Percentiles rank a stretch among this genome's conserved stretches.
phyloP scores from a whole-genome alignment of 2,888 invertebrate species.

The Eristalinus aeneus region DNA sequence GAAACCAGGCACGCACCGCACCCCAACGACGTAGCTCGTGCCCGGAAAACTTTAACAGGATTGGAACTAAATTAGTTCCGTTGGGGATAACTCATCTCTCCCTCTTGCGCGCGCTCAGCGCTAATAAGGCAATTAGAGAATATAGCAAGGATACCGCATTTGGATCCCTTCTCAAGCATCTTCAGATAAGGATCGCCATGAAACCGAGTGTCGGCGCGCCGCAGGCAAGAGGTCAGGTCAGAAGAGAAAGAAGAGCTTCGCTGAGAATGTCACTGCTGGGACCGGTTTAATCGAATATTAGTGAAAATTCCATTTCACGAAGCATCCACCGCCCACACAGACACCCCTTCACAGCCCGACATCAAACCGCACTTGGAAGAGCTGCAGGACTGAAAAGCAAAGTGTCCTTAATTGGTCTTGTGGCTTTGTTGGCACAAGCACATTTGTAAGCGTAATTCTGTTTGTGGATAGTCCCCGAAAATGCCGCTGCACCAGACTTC shows the following conservation, averaged over 20 bases:
- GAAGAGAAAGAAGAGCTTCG: conserved; percentile 4
- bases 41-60: conserved; percentile 27
- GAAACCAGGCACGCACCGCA: background rate
- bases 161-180: background rate
- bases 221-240: background rate
- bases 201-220: background rate
- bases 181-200: conserved; percentile 22
- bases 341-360: background rate
- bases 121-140: conserved; percentile 56
- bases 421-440: conserved; percentile 49
- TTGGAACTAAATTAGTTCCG: conserved; percentile 46
- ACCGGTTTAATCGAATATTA: conserved; percentile 56
- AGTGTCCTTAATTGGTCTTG: conserved; percentile 63
- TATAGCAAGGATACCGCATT: conserved; percentile 37
- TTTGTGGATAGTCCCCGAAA: conserved; percentile 38
- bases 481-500: background rate
- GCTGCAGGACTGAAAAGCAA: conserved; percentile 3
- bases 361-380: background rate
- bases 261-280: conserved; percentile 19
- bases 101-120: conserved; percentile 1
- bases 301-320: conserved; percentile 45
- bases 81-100: conserved; percentile 9
- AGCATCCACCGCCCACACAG: conserved; percentile 10
- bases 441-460: conserved; percentile 62
- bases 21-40: background rate